Evolutionary conservation across 2,113 vertebrate genomes (phyloP).

Genomic region (Colaptes auratus): DNA sequence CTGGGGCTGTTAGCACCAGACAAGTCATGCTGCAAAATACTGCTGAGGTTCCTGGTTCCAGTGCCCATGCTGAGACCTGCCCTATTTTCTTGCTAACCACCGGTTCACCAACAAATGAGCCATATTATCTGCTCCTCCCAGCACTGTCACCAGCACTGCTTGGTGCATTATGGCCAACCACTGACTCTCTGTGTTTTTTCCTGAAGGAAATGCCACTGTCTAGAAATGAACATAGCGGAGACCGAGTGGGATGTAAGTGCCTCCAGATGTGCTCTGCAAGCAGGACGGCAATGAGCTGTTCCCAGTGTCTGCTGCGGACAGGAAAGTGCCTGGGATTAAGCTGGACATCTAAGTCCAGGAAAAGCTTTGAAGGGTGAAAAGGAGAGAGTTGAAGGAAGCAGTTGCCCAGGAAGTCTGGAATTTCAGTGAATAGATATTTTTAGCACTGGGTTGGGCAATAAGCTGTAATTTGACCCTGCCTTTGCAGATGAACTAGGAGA

Average conservation of each 20-base stretch:
- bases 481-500: not conserved
- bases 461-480: not conserved
- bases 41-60: fast-evolving
- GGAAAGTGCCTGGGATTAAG: not conserved
- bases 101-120: not conserved
- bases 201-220: not conserved
- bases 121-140: not conserved
- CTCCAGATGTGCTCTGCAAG: not conserved
- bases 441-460: not conserved
- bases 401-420: constrained; percentile 17
- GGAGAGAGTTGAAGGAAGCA: not conserved
- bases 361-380: constrained; percentile 13
- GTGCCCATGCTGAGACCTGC: not conserved
- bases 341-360: not conserved
- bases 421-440: constrained; percentile 26
- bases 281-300: not conserved
- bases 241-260: not conserved
- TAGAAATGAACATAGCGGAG: not conserved
- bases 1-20: not conserved
- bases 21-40: not conserved
- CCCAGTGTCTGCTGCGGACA: not conserved
- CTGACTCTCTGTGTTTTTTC: not conserved
- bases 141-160: not conserved
- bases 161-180: not conserved
- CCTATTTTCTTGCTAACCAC: not conserved